Conservation (phyloP, 2,113 vertebrate genomes). For the Aleadryas rufinucha region DNA sequence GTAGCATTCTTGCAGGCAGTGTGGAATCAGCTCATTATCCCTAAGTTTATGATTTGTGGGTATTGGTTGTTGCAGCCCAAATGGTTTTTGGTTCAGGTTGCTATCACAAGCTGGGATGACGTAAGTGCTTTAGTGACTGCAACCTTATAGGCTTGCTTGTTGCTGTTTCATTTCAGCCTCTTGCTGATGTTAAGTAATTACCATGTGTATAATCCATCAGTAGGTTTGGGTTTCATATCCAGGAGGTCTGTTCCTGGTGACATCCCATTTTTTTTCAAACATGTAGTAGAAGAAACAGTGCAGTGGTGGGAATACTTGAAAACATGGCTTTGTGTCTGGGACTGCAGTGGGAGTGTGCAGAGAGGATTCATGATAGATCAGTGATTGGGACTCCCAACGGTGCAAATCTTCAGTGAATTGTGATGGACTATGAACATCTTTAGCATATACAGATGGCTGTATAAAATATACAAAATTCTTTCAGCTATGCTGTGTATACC, state of each 20-base stretch:
- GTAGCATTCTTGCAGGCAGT: not conserved
- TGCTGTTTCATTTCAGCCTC: not conserved
- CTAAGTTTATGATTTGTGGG: not conserved
- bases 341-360: not conserved
- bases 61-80: not conserved
- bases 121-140: not conserved
- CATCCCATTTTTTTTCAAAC: not conserved
- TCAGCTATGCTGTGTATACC: not conserved
- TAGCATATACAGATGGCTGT: not conserved
- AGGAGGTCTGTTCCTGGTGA: not conserved
- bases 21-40: not conserved
- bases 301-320: not conserved
- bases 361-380: not conserved
- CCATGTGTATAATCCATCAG: not conserved
- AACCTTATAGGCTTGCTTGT: not conserved
- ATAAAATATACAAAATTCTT: not conserved
- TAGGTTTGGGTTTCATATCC: not conserved
- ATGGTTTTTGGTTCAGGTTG: not conserved
- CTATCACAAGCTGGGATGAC: not conserved
- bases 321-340: not conserved
- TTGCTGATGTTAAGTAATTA: not conserved
- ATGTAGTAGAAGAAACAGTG: not conserved
- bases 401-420: not conserved
- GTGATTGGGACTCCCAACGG: not conserved
- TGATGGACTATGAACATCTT: not conserved